Percentiles rank a stretch among this genome's conserved stretches.
phyloP scores from a whole-genome alignment of 1,140 invertebrate species.

The Hypsibius dujardini region DNA sequence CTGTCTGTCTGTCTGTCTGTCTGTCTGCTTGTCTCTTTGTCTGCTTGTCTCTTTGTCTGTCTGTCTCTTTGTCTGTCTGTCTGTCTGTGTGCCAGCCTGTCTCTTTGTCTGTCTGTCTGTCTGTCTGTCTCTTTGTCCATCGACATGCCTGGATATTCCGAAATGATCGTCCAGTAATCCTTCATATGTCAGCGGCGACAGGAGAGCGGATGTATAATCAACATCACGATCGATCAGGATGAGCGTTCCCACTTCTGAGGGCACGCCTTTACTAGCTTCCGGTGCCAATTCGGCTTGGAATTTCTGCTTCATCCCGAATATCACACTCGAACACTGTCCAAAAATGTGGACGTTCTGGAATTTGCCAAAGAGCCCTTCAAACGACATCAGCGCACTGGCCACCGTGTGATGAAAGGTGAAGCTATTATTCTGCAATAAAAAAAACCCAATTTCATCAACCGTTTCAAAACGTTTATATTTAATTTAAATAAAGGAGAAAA shows the following conservation, averaged over 20 bases:
- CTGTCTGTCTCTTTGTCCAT: not conserved
- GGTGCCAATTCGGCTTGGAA: not conserved
- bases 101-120: too few species aligned
- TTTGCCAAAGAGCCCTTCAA: conserved; percentile 7
- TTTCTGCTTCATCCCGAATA: conserved; percentile 10
- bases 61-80: too few species aligned
- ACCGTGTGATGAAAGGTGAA: not conserved
- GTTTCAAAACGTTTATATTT: too few species aligned
- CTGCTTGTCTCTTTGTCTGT: too few species aligned
- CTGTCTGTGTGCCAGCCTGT: too few species aligned
- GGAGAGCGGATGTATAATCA: conserved; percentile 62
- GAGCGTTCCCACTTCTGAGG: conserved; percentile 20
- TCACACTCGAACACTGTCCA: conserved; percentile 2
- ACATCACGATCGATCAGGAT: conserved; percentile 51
- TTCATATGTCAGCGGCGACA: conserved; percentile 81
- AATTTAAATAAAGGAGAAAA: too few species aligned
- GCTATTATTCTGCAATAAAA: conserved; percentile 13
- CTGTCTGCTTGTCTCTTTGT: too few species aligned
- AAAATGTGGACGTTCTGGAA: not conserved
- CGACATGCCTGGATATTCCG: conserved; percentile 37
- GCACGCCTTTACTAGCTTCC: not conserved
- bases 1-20: too few species aligned
- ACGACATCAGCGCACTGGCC: not conserved
- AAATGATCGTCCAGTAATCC: conserved; percentile 77
- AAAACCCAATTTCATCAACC: conserved; percentile 15